phyloP scores from a whole-genome alignment of 2,797 vertebrate species.

The Botia almorhae region DNA sequence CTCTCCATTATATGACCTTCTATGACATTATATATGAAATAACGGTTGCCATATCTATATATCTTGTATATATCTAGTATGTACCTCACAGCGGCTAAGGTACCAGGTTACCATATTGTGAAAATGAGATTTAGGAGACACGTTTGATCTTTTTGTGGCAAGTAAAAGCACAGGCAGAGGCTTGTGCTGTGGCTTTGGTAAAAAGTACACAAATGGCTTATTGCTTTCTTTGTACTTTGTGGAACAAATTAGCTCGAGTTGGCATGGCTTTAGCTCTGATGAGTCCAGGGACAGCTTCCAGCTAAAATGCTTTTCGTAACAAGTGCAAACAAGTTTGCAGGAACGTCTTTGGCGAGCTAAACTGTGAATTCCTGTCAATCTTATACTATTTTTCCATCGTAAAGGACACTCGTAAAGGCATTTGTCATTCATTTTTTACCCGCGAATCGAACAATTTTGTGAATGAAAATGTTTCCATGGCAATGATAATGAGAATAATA shows the following conservation, averaged over 20 bases:
- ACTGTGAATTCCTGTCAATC: constrained; percentile 48
- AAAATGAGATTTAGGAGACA: neutral
- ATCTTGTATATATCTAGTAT: no score
- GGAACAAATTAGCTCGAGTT: constrained; percentile 13
- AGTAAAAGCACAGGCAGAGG: neutral
- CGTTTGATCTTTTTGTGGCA: neutral
- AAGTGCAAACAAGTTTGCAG: constrained; percentile 45
- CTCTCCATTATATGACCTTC: neutral
- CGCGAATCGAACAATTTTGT: neutral
- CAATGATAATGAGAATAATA: neutral
- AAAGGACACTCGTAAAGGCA: neutral
- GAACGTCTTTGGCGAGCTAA: constrained; percentile 43
- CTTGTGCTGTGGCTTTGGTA: constrained; percentile 7
- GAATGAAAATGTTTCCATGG: neutral
- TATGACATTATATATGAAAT: no score
- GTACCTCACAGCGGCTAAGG: neutral
- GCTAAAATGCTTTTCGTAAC: constrained; percentile 46
- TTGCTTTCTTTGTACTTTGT: constrained; percentile 32
- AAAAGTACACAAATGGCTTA: constrained; percentile 31
- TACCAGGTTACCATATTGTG: neutral
- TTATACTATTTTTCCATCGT: constrained; percentile 28
- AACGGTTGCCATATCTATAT: no score
- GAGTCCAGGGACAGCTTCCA: constrained; percentile 18
- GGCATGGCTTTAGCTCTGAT: constrained; percentile 34
- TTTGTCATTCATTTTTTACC: no score